phyloP scores from a whole-genome alignment of 2,888 invertebrate species.

The Stratiomys singularior region DNA sequence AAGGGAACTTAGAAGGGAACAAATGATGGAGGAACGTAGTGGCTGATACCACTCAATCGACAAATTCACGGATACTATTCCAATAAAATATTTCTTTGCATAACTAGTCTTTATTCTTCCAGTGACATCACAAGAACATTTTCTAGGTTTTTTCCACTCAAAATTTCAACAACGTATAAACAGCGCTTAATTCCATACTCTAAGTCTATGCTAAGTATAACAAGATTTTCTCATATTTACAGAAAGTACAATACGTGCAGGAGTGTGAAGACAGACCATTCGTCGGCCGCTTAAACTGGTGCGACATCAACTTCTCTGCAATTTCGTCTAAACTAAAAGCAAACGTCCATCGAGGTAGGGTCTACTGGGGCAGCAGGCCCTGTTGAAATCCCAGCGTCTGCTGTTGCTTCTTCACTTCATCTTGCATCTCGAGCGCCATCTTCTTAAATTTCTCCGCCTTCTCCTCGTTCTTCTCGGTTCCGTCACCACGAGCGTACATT shows the following conservation, averaged over 20 bases:
- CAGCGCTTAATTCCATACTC: not conserved
- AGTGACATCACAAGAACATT: not conserved
- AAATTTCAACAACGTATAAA: constrained; percentile 6
- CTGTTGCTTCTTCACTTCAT: constrained; percentile 71
- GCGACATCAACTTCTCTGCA: not conserved
- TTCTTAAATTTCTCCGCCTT: constrained; percentile 79
- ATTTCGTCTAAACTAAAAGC: not conserved
- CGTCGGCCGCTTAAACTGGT: not conserved
- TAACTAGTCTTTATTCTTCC: too few relatives aligned
- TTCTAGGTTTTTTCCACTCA: not conserved
- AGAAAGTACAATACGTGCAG: constrained; percentile 17
- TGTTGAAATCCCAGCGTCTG: constrained; percentile 68
- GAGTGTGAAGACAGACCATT: not conserved
- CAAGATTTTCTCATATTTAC: constrained; percentile 30
- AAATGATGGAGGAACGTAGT: too few relatives aligned
- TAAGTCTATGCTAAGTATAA: constrained; percentile 8
- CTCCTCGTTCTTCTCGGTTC: constrained; percentile 76
- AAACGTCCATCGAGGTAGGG: not conserved
- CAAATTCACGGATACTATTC: too few relatives aligned
- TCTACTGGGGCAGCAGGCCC: constrained; percentile 60
- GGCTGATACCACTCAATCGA: too few relatives aligned
- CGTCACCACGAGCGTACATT: constrained; percentile 88
- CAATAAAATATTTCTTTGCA: too few relatives aligned
- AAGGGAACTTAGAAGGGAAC: too few relatives aligned
- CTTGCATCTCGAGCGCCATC: constrained; percentile 76